Conservation (phyloP, 2,113 vertebrate species). For the Oxygymnocypris stewartii region DNA sequence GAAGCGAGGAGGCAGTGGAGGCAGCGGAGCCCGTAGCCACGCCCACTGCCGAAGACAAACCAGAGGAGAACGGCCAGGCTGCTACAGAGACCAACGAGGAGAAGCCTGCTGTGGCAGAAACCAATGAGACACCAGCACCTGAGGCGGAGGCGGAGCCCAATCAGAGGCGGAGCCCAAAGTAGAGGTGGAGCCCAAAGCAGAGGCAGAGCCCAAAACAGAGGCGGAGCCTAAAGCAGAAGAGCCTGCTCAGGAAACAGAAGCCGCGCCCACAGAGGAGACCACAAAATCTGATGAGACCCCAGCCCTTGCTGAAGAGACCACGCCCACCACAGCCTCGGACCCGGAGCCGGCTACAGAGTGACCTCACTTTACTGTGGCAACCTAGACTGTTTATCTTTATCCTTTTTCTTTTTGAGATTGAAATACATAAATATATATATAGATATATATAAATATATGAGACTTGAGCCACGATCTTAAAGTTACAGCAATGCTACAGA, state of each 20-base stretch:
- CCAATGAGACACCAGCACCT: constrained; percentile 61
- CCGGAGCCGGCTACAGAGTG: constrained; percentile 84
- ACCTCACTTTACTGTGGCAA: constrained; percentile 61
- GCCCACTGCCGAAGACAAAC: constrained; percentile 74
- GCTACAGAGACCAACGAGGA: constrained; percentile 75
- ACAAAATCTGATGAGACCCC: constrained; percentile 54
- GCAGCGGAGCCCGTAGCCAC: constrained; percentile 51
- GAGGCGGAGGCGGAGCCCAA: too few relatives aligned
- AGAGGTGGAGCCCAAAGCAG: too few relatives aligned
- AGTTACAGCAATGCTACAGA: constrained; percentile 73
- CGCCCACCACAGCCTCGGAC: constrained; percentile 75
- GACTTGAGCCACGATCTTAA: constrained; percentile 78
- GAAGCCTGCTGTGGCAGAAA: constrained; percentile 66
- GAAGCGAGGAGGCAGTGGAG: constrained; percentile 71
- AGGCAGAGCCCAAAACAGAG: too few relatives aligned
- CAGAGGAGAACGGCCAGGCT: constrained; percentile 74
- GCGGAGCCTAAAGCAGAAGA: constrained; percentile 38
- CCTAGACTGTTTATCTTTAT: constrained; percentile 71
- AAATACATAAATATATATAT: constrained; percentile 81
- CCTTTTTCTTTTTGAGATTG: constrained; percentile 70
- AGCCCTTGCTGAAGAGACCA: constrained; percentile 64
- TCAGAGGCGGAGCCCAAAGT: too few relatives aligned
- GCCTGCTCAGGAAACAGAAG: constrained; percentile 59
- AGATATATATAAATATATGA: constrained; percentile 81
- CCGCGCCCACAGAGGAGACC: constrained; percentile 66